Evolutionary conservation across 1,140 invertebrate species (phyloP), one percentile per base, ranked within the genome.

Genomic region (Drosophila lacteicornis): DNA sequence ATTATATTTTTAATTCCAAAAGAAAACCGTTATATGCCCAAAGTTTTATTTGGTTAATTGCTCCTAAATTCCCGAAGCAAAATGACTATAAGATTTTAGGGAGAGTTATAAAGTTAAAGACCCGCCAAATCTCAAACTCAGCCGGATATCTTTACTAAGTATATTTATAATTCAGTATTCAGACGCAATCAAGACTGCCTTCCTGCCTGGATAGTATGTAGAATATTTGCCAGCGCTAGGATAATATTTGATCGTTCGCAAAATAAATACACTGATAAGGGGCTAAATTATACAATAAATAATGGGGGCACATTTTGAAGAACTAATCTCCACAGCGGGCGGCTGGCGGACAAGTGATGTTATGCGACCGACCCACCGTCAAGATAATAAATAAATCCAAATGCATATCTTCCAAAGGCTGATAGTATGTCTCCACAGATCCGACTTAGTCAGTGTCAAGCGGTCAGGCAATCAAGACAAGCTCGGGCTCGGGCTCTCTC

Each of bases 361-460:
- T 49, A 58, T 27, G 15, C 58, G 40, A 4, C 19, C 36, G 43
- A 33, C 22, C 2, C 56, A 33, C 57, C 30, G 47, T 68, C 51
- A 46, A 69, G 75, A 86, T 74, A 88, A 78, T 90, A 81, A 75
- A 90, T 90, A 79, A 73, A 82, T 82, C 81, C 67, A 79, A 86
- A 79, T 82, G 80, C 79, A 86, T 66, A 82, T 82, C 67, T 82
- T 65, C 45, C 53, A 75, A 38, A 59, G 45, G 50, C 68, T 40
- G 40, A 50, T 68, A 58, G 56, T 25, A 51, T 36, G 57, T 46
- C 40, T 47, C 68, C 59, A 25, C 22, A 15, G 53, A 59, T 27
- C 40, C 17, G 51, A 65, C 55, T 56, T 67, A 82, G 50, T 81
- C 82, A 87, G 82, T 87, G 66, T 68, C 75, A 82, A 61, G 80